Base-by-base conservation (phyloP, 2,888 invertebrate genomes). In the Trisateles emortualis region DNA sequence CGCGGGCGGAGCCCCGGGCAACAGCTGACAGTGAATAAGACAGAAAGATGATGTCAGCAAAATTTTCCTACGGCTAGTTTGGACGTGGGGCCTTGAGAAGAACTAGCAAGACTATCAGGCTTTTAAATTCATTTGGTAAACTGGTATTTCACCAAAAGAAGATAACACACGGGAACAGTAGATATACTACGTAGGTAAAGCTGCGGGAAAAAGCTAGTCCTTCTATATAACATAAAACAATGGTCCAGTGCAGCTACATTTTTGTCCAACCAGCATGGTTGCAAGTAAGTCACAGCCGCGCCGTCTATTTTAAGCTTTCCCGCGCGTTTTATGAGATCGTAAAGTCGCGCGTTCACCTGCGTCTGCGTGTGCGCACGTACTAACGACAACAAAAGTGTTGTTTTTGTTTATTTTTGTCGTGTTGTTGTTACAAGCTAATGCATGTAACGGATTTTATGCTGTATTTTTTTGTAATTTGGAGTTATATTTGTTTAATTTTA, bases 291-390 rank as follows among this genome's bases (percentile, higher is more conserved):
- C 68, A 58, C 70, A 50, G 26, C 29, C 30, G n/a, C 42, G 19
- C 45, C 38, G 39, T 68, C 78, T 79, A 79, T 78, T 77, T 75
- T 53, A 49, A 70, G 72, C 58, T 61, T 67, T 67, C 69, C 60
- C 62, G 71, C 54, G 58, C 50, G 58, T 65, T 84, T 80, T 81
- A 83, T 72, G 78, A 75, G 64, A 64, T 76, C 78, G 76, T 69
- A 65, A 85, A 83, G 78, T 79, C 67, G 57, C 63, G 48, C 58
- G 73, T 68, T 80, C 83, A 85, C 84, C 82, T 83, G 84, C 78
- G 75, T 68, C 53, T 52, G 70, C 79, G 76, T 68, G 53, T 50
- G 70, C 78, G 77, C 72, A 49, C 47, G 75, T 73, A 74, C 61
- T 44, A 44, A 48, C 9, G 42, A 0, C n/a, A 10, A 52, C 61